Percentiles rank a stretch among this genome's conserved stretches.
phyloP scores from a whole-genome alignment of 2,888 invertebrate species.

The Pseudeuparius sepicola region DNA sequence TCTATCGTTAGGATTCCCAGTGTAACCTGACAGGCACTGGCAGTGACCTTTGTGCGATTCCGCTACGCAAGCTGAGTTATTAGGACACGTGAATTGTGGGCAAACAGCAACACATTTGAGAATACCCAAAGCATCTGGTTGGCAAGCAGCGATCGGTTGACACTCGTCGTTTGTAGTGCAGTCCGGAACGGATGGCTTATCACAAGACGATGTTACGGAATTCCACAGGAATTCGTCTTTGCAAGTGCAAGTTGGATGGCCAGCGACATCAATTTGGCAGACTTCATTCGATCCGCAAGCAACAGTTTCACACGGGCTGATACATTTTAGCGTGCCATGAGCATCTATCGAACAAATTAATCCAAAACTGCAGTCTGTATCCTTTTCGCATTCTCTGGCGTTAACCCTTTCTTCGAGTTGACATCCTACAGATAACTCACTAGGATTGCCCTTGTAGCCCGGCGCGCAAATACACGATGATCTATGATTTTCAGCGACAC shows the following conservation, averaged over 20 bases:
- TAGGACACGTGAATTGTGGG: constrained; percentile 71
- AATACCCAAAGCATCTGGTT: constrained; percentile 76
- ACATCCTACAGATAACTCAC: constrained; percentile 69
- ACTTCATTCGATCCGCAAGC: constrained; percentile 76
- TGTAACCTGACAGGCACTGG: constrained; percentile 72
- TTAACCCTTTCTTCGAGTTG: constrained; percentile 54
- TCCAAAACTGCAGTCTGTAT: constrained; percentile 62
- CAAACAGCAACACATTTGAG: constrained; percentile 74
- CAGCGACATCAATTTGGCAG: constrained; percentile 57
- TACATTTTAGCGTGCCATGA: constrained; percentile 57
- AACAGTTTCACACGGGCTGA: constrained; percentile 69
- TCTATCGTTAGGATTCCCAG: constrained; percentile 83
- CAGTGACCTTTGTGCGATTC: constrained; percentile 66
- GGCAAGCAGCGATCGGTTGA: constrained; percentile 57
- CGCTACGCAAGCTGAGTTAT: constrained; percentile 72
- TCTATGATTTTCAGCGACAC: constrained; percentile 73
- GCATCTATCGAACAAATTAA: constrained; percentile 58
- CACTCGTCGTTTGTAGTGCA: constrained; percentile 66
- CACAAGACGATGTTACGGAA: constrained; percentile 69
- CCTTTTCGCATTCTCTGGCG: constrained; percentile 53
- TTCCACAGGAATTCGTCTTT: constrained; percentile 73
- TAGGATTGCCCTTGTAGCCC: constrained; percentile 73
- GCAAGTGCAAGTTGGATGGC: constrained; percentile 71
- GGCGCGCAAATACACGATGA: constrained; percentile 80
- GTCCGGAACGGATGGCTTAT: constrained; percentile 79